Evolutionary conservation across 2,888 invertebrate genomes (phyloP), one percentile per base, ranked within the genome.

Genomic region (Drosophila greeni): DNA sequence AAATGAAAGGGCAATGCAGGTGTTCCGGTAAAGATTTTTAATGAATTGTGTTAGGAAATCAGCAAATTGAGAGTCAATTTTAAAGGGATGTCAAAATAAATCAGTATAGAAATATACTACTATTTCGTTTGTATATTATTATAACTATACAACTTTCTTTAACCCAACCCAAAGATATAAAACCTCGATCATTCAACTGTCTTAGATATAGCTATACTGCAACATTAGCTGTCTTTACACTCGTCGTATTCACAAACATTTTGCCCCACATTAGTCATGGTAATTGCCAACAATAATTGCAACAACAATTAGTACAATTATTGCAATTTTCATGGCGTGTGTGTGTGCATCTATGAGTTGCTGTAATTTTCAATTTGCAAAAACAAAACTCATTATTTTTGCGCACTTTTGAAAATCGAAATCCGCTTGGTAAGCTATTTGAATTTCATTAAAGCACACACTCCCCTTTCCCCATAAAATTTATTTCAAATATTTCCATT

Each of bases 301-400:
- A 59, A 72, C 70, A 84, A 85, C 85, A 81, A 81, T 81, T 81
- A 81, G 84, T 70, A 76, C 82, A 81, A 81, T 81, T 81, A 83
- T 85, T 84, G 65, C 64, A 67, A 73, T 70, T 81, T 84, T 72
- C 82, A 57, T 78, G 66, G 31, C 47, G 47, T 51, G 24, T 43
- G 29, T 48, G 53, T 11, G 7, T 18, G 5, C 14, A 18, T 47
- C 26, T 39, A 12, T 42, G 47, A 37, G 56, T 66, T 56, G 23
- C 14, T 67, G 62, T 57, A 78, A 75, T 84, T 75, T 84, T 51
- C 82, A 78, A 81, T 84, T 84, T 75, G 82, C 77, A 82, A 76
- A 52, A 39, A 68, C 43, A 42, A 70, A 53, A 48, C 70, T 67
- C 52, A 70, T 70, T 67, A 66, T 67, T 69, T 39, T 61, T 65